Evolutionary conservation across 2,888 invertebrate genomes (phyloP), one percentile per base, ranked within the genome.

Genomic region (Lamellibrachia columna): DNA sequence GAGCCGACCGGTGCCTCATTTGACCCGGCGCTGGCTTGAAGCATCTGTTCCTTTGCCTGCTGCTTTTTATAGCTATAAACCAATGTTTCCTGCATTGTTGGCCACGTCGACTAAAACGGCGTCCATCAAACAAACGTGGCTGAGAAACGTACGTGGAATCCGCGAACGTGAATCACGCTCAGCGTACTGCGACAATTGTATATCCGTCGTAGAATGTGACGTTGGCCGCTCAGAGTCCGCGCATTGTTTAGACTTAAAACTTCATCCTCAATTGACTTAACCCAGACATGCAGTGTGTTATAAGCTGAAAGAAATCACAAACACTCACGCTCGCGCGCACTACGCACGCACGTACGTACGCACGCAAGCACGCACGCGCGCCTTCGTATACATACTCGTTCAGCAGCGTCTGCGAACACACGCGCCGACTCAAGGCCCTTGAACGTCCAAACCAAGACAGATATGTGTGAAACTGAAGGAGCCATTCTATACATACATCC

Each of bases 61-160:
- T 75, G 75, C 75, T 75, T 75, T 75, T 75, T 75, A 75, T 75
- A 22, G 75, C 75, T 75, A 75, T 75, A 75, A 75, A 75, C 75
- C 75, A 75, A 75, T 75, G 75, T 75, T 75, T 75, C 75, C 75
- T 75, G 75, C 75, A 75, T 75, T 75, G 75, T 75, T 75, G 75
- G 22, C 6, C 22, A 11, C 75, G 22, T 75, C 75, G 75, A 75
- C 3, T 75, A n/a, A 75, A 2, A 11, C 75, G 75, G n/a, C 75
- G 75, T 75, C n/a, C 22, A 75, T 75, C 75, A 75, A 15, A n/a
- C 75, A 2, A 75, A 75, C 22, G 75, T 75, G 75, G 75, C 75
- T 15, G 75, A n/a, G 75, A 22, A 75, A 75, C 75, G 75, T 6
- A 75, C 22, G 75, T 22, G 22, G 75, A 75, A 75, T 75, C 15